Evolutionary conservation across 1,140 invertebrate genomes (phyloP).

Genomic region (Diprion similis): DNA sequence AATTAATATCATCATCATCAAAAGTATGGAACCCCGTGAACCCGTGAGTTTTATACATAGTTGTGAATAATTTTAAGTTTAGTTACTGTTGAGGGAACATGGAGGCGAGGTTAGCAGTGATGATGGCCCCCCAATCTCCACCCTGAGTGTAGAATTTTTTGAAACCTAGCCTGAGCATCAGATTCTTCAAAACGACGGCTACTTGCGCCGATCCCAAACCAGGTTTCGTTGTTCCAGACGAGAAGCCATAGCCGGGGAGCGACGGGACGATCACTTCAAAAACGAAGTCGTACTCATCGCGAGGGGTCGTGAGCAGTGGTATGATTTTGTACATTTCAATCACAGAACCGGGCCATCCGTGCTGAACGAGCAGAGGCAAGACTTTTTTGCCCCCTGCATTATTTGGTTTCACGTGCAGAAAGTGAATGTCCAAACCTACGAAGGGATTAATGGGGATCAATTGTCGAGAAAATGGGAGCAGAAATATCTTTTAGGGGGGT

Average conservation of each 20-base stretch:
- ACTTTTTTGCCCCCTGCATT: constrained; percentile 57
- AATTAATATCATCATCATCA: too few species aligned
- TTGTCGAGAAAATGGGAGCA: too few species aligned
- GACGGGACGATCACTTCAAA: constrained; percentile 84
- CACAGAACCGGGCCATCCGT: constrained; percentile 90
- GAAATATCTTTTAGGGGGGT: too few species aligned
- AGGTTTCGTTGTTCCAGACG: constrained; percentile 69
- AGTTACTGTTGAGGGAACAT: constrained; percentile 70
- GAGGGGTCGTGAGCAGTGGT: constrained; percentile 69
- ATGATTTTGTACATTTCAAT: constrained; percentile 81
- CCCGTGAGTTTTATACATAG: too few species aligned
- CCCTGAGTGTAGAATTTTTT: constrained; percentile 81
- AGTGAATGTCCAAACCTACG: constrained; percentile 78
- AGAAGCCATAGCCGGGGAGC: constrained; percentile 87
- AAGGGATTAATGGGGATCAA: constrained; percentile 11
- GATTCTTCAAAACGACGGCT: constrained; percentile 77
- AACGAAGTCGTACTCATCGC: constrained; percentile 68
- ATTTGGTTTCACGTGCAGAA: constrained; percentile 69
- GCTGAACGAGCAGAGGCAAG: constrained; percentile 74
- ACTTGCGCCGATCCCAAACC: constrained; percentile 71
- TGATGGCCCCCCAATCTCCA: constrained; percentile 80
- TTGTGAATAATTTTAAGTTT: too few species aligned
- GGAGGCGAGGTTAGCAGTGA: constrained; percentile 67
- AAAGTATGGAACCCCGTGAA: too few species aligned
- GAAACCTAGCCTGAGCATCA: constrained; percentile 81